These are phyloP conservation scores for Eufriesea mexicana DNA, from an alignment of 1,140 invertebrate genomes.

Conservation along the genomic window DNA sequence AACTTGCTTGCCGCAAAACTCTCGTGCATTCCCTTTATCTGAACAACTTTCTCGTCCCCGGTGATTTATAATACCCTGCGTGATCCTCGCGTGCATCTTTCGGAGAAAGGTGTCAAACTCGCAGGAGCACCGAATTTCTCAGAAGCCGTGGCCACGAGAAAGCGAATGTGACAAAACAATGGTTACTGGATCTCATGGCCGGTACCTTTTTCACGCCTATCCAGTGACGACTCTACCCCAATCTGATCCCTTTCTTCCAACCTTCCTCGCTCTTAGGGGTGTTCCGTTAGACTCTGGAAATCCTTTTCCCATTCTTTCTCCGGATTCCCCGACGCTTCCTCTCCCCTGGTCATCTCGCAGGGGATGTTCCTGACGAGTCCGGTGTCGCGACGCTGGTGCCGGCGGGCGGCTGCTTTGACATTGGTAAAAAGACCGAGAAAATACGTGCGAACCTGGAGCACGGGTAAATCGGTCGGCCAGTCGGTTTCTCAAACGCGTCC, in stretches of 20 bases:
- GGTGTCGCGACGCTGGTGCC: background rate
- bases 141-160: conserved; percentile 10
- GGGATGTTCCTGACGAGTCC: background rate
- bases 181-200: background rate
- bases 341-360: background rate
- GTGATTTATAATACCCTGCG: background rate
- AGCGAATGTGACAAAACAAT: conserved; percentile 14
- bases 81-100: background rate
- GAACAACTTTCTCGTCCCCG: background rate
- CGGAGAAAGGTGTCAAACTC: conserved; percentile 10
- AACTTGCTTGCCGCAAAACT: background rate
- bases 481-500: conserved; percentile 77
- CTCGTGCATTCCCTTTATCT: background rate
- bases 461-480: conserved; percentile 57
- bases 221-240: background rate
- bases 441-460: conserved; percentile 74
- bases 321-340: background rate
- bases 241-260: background rate
- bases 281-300: background rate
- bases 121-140: background rate
- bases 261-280: too few species aligned
- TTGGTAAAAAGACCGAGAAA: conserved; percentile 52
- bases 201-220: background rate
- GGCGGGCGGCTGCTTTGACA: background rate
- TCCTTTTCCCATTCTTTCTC: background rate